Percentiles rank a stretch among this genome's conserved stretches.
Evolutionary conservation across 92 coral and sea anemone genomes (phyloP).

Genomic region (Porites evermanni): DNA sequence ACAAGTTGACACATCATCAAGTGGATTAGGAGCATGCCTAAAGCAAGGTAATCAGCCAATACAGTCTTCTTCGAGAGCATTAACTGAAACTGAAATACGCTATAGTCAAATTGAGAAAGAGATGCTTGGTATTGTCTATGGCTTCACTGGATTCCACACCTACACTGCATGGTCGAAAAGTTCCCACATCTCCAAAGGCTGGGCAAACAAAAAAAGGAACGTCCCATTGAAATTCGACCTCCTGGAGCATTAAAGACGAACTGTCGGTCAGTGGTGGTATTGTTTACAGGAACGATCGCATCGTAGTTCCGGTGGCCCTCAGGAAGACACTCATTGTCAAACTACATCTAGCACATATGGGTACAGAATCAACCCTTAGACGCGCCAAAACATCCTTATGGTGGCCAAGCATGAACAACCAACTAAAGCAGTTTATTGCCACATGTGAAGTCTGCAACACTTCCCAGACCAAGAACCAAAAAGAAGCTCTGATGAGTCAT

Average conservation of each 20-base stretch:
- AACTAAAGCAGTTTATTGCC: no score
- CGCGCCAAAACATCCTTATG: no score
- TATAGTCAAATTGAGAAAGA: conserved; percentile 31
- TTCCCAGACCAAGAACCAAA: no score
- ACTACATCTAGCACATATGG: conserved; percentile 45
- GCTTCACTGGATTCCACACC: background rate
- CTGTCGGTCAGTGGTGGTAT: conserved; percentile 24
- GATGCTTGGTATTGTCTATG: conserved; percentile 6
- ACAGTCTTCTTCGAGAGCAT: conserved; percentile 38
- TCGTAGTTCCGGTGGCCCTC: conserved; percentile 44
- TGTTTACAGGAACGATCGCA: conserved; percentile 39
- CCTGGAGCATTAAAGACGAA: background rate
- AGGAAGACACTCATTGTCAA: conserved; percentile 38
- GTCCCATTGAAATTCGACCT: no score
- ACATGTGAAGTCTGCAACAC: no score
- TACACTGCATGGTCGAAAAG: background rate
- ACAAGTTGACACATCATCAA: background rate
- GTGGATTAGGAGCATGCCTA: conserved; percentile 33
- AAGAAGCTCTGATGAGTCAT: no score
- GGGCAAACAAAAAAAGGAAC: no score
- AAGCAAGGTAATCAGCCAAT: conserved; percentile 45
- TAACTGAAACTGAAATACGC: conserved; percentile 41
- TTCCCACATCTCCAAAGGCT: no score
- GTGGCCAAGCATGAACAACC: no score
- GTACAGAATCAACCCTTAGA: conserved; percentile 17